phyloP scores from a whole-genome alignment of 2,113 vertebrate genomes.

The Pteropus alecto region DNA sequence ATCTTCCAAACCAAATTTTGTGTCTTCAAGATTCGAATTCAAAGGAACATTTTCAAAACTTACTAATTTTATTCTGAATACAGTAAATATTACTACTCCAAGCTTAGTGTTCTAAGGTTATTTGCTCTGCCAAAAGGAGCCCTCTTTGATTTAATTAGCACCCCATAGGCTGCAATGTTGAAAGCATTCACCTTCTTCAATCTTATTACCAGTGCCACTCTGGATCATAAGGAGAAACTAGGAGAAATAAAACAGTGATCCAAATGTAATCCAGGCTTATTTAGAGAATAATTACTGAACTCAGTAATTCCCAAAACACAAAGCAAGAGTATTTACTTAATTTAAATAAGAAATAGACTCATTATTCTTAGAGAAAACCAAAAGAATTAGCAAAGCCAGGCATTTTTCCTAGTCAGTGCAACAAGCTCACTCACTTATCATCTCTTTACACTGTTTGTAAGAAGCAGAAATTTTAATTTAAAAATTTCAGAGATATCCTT shows the following conservation, averaged over 20 bases:
- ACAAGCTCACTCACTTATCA: not conserved
- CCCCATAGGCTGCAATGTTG: not conserved
- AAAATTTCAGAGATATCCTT: constrained; percentile 29
- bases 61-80: constrained; percentile 41
- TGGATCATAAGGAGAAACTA: constrained; percentile 35
- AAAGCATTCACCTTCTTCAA: constrained; percentile 41
- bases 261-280: constrained; percentile 13
- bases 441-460: not conserved
- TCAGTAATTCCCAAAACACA: constrained; percentile 47
- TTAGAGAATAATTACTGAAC: constrained; percentile 4
- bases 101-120: not conserved
- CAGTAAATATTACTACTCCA: not conserved
- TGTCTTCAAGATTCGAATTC: constrained; percentile 44
- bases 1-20: constrained; percentile 11
- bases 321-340: constrained; percentile 18
- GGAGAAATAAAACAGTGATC: constrained; percentile 25
- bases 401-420: not conserved
- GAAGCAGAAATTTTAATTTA: constrained; percentile 37
- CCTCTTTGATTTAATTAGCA: constrained; percentile 37
- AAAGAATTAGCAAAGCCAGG: constrained; percentile 37
- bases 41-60: constrained; percentile 50
- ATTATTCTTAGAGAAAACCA: not conserved
- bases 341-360: constrained; percentile 32
- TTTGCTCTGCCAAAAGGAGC: constrained; percentile 24
- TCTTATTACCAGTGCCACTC: constrained; percentile 39